Conservation (phyloP, 2,888 invertebrate species). For the Camptogramma bilineatum region DNA sequence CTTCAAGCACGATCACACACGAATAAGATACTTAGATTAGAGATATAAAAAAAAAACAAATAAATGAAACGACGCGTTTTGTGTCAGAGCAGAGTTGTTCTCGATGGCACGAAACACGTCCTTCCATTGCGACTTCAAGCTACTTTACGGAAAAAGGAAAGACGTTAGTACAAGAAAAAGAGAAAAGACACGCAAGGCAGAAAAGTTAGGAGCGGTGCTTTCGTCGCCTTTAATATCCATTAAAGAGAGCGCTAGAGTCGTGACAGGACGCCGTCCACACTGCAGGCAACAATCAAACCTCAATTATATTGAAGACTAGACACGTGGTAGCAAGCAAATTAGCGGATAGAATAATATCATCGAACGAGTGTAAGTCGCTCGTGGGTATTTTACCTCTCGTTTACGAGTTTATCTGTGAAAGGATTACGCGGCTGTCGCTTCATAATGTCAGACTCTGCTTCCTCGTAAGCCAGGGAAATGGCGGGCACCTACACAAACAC, state of each 20-base stretch:
- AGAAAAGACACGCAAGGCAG: conserved; percentile 79
- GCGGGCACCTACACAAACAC: conserved; percentile 94
- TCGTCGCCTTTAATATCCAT: conserved; percentile 79
- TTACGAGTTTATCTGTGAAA: conserved; percentile 98
- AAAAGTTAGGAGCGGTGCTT: conserved; percentile 78
- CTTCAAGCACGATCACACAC: conserved; percentile 63
- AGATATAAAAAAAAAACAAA: conserved; percentile 63
- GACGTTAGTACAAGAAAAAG: conserved; percentile 72
- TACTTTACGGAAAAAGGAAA: conserved; percentile 69
- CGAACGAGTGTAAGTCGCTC: conserved; percentile 73
- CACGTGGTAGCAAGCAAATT: conserved; percentile 83
- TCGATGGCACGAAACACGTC: conserved; percentile 63
- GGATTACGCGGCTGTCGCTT: conserved; percentile 99
- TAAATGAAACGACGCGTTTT: conserved; percentile 75
- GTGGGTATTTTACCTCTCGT: conserved; percentile 93
- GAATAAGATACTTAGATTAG: conserved; percentile 53
- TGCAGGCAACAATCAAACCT: conserved; percentile 82
- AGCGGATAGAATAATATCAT: conserved; percentile 81
- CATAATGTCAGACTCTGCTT: conserved; percentile 99
- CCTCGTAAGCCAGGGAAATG: conserved; percentile 99
- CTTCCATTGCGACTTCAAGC: conserved; percentile 77
- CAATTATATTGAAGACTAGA: conserved; percentile 75
- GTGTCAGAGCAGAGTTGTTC: conserved; percentile 38
- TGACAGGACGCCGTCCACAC: conserved; percentile 69
- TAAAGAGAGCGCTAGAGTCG: conserved; percentile 58